Conservation (phyloP, 2,113 vertebrate genomes). For the Rissa tridactyla region DNA sequence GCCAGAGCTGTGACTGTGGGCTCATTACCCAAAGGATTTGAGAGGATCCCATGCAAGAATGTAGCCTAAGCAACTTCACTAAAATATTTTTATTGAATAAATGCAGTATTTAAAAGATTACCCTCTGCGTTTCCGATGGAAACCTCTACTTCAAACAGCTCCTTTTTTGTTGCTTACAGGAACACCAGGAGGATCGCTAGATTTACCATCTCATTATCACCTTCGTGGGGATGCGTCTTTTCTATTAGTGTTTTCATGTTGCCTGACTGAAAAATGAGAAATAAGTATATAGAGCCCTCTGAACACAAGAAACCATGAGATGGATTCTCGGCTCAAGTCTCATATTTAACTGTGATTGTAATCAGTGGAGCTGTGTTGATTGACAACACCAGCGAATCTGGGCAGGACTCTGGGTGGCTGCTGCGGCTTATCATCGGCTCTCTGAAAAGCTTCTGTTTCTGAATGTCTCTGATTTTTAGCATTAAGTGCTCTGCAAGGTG, state of each 20-base stretch:
- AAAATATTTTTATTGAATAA: constrained; percentile 19
- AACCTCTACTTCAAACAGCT: constrained; percentile 32
- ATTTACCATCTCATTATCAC: constrained; percentile 67
- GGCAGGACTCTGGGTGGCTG: background rate
- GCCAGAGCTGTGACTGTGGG: background rate
- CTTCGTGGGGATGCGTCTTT: constrained; percentile 54
- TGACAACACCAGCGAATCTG: background rate
- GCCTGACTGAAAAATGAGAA: constrained; percentile 37
- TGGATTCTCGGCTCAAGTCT: constrained; percentile 47
- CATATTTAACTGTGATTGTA: background rate
- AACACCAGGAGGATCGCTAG: constrained; percentile 5
- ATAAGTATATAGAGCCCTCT: constrained; percentile 9
- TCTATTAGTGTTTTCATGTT: constrained; percentile 56
- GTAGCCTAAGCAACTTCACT: background rate
- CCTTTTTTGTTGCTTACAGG: constrained; percentile 45
- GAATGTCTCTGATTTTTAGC: background rate
- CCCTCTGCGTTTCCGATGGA: constrained; percentile 6
- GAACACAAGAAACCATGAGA: constrained; percentile 14
- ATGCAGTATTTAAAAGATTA: constrained; percentile 36
- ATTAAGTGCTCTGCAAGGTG: constrained; percentile 1
- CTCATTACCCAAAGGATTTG: background rate
- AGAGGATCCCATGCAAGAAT: background rate
- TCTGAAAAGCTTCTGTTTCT: background rate
- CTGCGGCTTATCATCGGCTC: background rate
- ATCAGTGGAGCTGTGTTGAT: constrained; percentile 1